A percentile compares a stretch with the other conserved stretches of the same genome.
Evolutionary conservation across 2,113 vertebrate genomes (phyloP).

Genomic region (Echinops telfairi): DNA sequence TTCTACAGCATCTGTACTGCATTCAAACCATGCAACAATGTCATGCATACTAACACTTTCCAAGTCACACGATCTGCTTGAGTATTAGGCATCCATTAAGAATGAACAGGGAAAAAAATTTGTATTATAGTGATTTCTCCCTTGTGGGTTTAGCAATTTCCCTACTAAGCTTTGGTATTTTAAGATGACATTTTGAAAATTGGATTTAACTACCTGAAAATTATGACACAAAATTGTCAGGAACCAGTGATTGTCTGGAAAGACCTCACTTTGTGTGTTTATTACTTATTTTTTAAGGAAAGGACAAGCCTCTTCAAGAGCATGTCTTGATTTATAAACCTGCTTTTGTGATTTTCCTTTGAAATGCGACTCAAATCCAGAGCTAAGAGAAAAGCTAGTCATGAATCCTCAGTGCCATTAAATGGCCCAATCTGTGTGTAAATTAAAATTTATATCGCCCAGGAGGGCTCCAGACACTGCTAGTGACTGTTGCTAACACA

Average conservation of each 20-base stretch:
- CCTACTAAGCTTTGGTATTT: conserved; percentile 70
- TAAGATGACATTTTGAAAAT: conserved; percentile 77
- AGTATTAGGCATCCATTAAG: conserved; percentile 75
- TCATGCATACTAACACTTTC: conserved; percentile 74
- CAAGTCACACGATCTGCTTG: conserved; percentile 67
- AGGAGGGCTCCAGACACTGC: conserved; percentile 1
- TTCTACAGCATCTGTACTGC: conserved; percentile 69
- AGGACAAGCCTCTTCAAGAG: conserved; percentile 32
- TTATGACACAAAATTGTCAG: conserved; percentile 60
- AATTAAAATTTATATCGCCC: conserved; percentile 57
- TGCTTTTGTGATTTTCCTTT: conserved; percentile 58
- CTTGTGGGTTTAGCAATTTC: conserved; percentile 73
- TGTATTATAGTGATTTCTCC: conserved; percentile 62
- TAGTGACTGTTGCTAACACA: conserved; percentile 44
- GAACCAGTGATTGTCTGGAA: conserved; percentile 25
- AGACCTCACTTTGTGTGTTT: conserved; percentile 52
- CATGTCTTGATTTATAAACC: conserved; percentile 46
- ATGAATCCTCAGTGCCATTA: conserved; percentile 44
- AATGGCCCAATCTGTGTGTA: conserved; percentile 32
- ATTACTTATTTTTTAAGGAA: conserved; percentile 40
- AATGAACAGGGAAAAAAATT: conserved; percentile 69
- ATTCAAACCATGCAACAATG: conserved; percentile 70
- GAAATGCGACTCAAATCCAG: conserved; percentile 53
- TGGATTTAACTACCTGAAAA: conserved; percentile 71
- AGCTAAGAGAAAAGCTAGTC: conserved; percentile 23